These are phyloP conservation scores for Percina caprodes DNA, from an alignment of 2,113 vertebrate genomes.

Conservation along the genomic window DNA sequence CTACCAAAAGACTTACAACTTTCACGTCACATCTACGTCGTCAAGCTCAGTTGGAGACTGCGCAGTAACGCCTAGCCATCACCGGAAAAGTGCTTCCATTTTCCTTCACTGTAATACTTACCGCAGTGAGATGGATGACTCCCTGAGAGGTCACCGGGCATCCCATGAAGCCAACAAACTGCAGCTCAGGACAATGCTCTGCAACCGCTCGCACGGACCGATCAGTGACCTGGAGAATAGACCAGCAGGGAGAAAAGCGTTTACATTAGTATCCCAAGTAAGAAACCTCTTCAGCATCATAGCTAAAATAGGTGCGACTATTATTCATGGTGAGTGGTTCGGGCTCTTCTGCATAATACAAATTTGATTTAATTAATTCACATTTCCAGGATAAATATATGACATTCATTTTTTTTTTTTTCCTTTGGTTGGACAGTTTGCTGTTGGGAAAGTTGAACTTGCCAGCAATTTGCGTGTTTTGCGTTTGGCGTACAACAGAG, in stretches of 20 bases:
- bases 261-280: not conserved
- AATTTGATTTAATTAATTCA: not conserved
- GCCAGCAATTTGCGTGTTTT: slow-evolving; percentile 21
- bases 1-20: too few relatives aligned
- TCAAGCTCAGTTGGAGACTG: too few relatives aligned
- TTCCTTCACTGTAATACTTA: slow-evolving; percentile 75
- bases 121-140: slow-evolving; percentile 97
- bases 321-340: not conserved
- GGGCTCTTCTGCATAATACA: not conserved
- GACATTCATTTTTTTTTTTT: not conserved
- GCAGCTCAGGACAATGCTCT: slow-evolving; percentile 95
- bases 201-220: slow-evolving; percentile 94
- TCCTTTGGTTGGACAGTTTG: not conserved
- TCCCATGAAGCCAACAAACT: slow-evolving; percentile 99
- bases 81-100: too few relatives aligned
- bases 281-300: not conserved
- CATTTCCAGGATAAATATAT: not conserved
- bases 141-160: slow-evolving; percentile 98
- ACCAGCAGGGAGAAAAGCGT: not conserved
- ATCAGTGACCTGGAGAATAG: slow-evolving; percentile 90
- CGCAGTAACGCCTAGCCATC: too few relatives aligned
- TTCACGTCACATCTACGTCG: too few relatives aligned
- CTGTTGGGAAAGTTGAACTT: not conserved
- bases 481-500: slow-evolving; percentile 29
- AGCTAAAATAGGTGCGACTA: not conserved